Percentiles rank a stretch among this genome's conserved stretches.
Conservation (phyloP, 2,888 invertebrate genomes). For the Melinaea menophilus region DNA sequence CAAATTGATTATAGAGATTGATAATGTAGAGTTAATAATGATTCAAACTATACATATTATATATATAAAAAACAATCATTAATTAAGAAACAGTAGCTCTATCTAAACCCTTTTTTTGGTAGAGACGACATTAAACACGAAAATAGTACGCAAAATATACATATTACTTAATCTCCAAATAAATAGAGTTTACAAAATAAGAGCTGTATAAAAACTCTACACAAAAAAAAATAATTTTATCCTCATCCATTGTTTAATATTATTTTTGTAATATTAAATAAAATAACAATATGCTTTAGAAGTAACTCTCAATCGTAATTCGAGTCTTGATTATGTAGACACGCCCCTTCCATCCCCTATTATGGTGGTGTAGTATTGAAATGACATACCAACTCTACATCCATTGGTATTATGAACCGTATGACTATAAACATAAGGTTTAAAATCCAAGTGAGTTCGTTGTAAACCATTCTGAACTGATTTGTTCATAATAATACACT, state of each 20-base stretch:
- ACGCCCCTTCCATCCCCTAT: conserved; percentile 75
- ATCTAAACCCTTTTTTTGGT: too few relatives aligned
- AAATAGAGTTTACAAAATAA: too few relatives aligned
- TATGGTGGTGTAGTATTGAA: conserved; percentile 50
- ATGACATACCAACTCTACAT: conserved; percentile 41
- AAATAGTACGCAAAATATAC: too few relatives aligned
- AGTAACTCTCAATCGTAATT: conserved; percentile 38
- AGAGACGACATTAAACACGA: too few relatives aligned
- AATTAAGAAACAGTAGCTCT: too few relatives aligned
- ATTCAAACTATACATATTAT: too few relatives aligned
- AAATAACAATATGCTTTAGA: background rate
- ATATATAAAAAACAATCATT: too few relatives aligned
- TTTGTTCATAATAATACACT: conserved; percentile 77
- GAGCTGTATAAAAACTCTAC: too few relatives aligned
- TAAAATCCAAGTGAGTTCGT: conserved; percentile 36
- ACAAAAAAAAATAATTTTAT: too few relatives aligned
- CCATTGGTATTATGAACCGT: conserved; percentile 38
- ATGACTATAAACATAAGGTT: conserved; percentile 11
- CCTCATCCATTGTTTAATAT: too few relatives aligned
- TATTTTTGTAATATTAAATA: background rate
- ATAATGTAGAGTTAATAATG: background rate
- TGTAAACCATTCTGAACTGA: conserved; percentile 54
- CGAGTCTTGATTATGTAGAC: conserved; percentile 73
- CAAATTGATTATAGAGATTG: background rate
- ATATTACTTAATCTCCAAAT: too few relatives aligned